These are phyloP conservation scores for Eulemur macaco DNA, from an alignment of 2,113 vertebrate species.

Conservation along the genomic window DNA sequence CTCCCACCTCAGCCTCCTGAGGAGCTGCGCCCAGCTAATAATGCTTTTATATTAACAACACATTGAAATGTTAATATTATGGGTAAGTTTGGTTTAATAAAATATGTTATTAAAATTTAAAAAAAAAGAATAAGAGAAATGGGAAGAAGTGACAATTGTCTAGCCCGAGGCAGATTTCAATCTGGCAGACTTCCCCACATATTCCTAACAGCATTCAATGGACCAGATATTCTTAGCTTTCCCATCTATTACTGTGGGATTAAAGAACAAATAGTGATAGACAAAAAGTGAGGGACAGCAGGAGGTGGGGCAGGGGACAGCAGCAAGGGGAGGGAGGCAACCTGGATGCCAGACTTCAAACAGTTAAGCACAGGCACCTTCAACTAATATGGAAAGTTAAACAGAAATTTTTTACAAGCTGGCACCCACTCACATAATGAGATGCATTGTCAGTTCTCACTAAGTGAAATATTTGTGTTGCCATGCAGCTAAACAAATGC, in stretches of 20 bases:
- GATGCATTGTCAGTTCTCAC: constrained; percentile 79
- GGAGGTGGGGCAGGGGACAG: no score
- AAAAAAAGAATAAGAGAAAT: background rate
- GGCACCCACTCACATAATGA: constrained; percentile 75
- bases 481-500: constrained; percentile 83
- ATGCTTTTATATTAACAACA: background rate
- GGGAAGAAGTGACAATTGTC: constrained; percentile 43
- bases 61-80: background rate
- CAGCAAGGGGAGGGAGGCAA: background rate
- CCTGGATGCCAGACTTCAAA: constrained; percentile 47
- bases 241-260: constrained; percentile 53
- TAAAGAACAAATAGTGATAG: background rate
- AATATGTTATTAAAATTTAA: background rate
- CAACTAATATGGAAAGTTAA: constrained; percentile 72
- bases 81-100: background rate
- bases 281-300: background rate
- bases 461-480: constrained; percentile 85
- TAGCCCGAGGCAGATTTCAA: constrained; percentile 14
- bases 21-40: background rate
- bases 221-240: background rate
- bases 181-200: constrained; percentile 33
- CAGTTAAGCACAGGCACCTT: constrained; percentile 68
- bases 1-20: background rate
- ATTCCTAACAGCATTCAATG: constrained; percentile 38
- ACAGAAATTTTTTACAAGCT: constrained; percentile 71